These are phyloP conservation scores for Anableps anableps DNA, from an alignment of 2,797 vertebrate species.

Conservation along the genomic window DNA sequence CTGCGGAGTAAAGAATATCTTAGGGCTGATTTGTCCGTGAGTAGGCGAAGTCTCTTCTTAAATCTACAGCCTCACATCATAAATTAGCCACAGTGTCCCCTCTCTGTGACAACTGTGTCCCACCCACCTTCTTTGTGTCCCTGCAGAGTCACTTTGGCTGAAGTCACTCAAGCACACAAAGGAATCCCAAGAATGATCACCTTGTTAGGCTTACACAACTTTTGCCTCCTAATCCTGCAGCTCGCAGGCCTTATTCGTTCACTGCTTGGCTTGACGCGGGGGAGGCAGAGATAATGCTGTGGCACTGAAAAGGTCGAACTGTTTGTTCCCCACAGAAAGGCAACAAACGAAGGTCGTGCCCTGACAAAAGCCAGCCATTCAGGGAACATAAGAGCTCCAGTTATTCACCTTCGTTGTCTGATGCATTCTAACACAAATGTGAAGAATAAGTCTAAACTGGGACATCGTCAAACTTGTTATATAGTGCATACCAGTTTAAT, in stretches of 20 bases:
- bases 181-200: constrained; percentile 80
- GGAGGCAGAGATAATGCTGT: constrained; percentile 53
- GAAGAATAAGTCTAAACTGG: not conserved
- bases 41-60: not conserved
- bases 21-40: constrained; percentile 27
- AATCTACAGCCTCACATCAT: not conserved
- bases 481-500: not conserved
- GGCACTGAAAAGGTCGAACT: constrained; percentile 68
- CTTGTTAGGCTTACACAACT: constrained; percentile 60
- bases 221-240: constrained; percentile 37
- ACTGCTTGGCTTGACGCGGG: constrained; percentile 56
- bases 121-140: constrained; percentile 35
- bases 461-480: not conserved
- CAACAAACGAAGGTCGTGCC: constrained; percentile 69
- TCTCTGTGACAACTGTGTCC: constrained; percentile 4
- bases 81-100: constrained; percentile 10
- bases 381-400: constrained; percentile 26
- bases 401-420: constrained; percentile 32
- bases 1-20: constrained; percentile 10
- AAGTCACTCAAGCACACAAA: constrained; percentile 64
- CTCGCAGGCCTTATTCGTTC: constrained; percentile 46
- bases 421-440: constrained; percentile 36
- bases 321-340: constrained; percentile 66
- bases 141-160: constrained; percentile 32
- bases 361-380: constrained; percentile 43